Base-by-base conservation (phyloP, 2,888 invertebrate genomes). In the Lasioglossum figueresi region DNA sequence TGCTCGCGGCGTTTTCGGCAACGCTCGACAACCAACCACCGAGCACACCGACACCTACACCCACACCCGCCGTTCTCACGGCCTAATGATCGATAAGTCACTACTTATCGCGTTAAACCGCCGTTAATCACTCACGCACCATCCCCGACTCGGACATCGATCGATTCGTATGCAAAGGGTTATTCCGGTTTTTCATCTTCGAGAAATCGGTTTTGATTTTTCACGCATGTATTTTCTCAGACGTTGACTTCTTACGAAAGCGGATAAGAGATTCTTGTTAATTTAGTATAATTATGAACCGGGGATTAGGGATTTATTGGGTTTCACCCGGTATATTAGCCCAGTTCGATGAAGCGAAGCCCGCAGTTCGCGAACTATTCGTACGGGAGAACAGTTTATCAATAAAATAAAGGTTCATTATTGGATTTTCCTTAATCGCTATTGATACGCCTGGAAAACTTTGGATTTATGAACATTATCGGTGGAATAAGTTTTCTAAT, bases 71-170 rank as follows among this genome's bases (percentile, higher is more conserved):
- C 27, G 27, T 27, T 27, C 59, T 14, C 73, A 12, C 19, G 27
- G 23, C 27, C 37, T 56, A 77, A 70, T 77, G 81, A 84, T 88
- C 86, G 88, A 91, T 86, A 87, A 82, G 82, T 72, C 79, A 34
- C 77, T 77, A 86, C 78, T 89, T 90, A 88, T 88, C 88, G 85
- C 82, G 84, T 85, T 86, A 84, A 85, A 85, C 83, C 83, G 83
- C 59, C 52, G 75, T 84, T 89, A 90, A 89, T 89, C 82, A 89
- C 77, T 72, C 83, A 82, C 73, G 82, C 77, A 63, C 56, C 79
- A 45, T 48, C 74, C n/a, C 31, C 27, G 63, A 34, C 16, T 16
- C 31, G 72, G 52, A 71, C 73, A 68, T 80, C 59, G 63, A 76
- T 83, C 43, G 63, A n/a, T n/a, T 52, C 52, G 4, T 52, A n/a